phyloP scores from a whole-genome alignment of 2,797 vertebrate species.

The Lacerta viridis region DNA sequence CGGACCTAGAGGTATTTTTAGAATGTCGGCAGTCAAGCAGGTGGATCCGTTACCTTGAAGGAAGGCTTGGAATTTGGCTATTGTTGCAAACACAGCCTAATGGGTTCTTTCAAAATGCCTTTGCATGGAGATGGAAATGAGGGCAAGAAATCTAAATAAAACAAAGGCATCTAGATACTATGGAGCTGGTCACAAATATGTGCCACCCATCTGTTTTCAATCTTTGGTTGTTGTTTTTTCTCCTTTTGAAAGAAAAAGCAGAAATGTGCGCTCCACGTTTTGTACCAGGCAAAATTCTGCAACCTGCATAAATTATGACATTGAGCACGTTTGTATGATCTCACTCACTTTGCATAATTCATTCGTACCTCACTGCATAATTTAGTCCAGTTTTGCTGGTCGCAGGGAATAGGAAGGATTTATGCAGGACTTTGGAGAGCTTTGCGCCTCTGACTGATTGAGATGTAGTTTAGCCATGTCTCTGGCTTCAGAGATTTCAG shows the following conservation, averaged over 20 bases:
- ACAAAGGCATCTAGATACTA: conserved; percentile 61
- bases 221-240: neutral
- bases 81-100: conserved; percentile 83
- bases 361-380: conserved; percentile 22
- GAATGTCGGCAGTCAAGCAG: conserved; percentile 86
- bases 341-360: conserved; percentile 13
- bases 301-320: conserved; percentile 36
- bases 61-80: conserved; percentile 80
- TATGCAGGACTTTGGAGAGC: neutral
- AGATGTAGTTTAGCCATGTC: neutral
- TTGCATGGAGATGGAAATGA: conserved; percentile 83
- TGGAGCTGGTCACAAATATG: conserved; percentile 59
- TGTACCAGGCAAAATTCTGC: conserved; percentile 13
- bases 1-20: conserved; percentile 95
- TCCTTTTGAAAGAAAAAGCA: neutral
- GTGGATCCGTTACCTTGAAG: conserved; percentile 82
- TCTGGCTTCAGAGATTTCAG: neutral
- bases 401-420: neutral
- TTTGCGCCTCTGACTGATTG: neutral
- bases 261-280: neutral
- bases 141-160: conserved; percentile 51
- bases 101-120: conserved; percentile 85
- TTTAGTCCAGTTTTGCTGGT: neutral
- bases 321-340: neutral
- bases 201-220: conserved; percentile 60